A percentile compares a stretch with the other conserved stretches of the same genome.
Evolutionary conservation across 2,888 invertebrate genomes (phyloP).

Genomic region (Incurvaria masculella): DNA sequence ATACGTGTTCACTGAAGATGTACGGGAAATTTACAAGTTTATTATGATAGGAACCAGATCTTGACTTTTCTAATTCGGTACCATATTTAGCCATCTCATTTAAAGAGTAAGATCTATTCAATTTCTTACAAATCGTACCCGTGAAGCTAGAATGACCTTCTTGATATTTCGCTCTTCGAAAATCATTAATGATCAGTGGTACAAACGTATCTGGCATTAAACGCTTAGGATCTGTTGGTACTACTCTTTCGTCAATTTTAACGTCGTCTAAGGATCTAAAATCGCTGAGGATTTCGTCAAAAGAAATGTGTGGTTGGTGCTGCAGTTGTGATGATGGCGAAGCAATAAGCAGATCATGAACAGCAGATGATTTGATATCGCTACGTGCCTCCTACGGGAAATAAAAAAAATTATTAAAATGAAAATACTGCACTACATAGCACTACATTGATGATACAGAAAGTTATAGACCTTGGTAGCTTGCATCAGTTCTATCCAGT

Average conservation of each 20-base stretch:
- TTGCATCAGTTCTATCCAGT: slow-evolving; percentile 92
- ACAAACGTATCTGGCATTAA: not conserved
- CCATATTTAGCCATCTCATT: slow-evolving; percentile 32
- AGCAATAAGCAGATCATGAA: not conserved
- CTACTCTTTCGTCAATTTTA: slow-evolving; percentile 15
- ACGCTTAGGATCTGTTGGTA: not conserved
- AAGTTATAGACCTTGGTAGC: slow-evolving; percentile 70
- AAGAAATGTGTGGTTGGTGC: slow-evolving; percentile 17
- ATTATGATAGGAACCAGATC: slow-evolving; percentile 19
- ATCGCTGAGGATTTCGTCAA: slow-evolving; percentile 32
- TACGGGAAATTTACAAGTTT: slow-evolving; percentile 24
- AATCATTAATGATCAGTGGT: slow-evolving; percentile 31
- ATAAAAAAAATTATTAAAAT: not conserved
- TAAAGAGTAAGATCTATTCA: slow-evolving; percentile 31
- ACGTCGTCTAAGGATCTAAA: slow-evolving; percentile 33
- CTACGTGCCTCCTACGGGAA: not conserved
- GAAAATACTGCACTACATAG: not conserved
- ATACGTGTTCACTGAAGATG: slow-evolving; percentile 37
- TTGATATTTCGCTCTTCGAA: slow-evolving; percentile 30
- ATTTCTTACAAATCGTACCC: slow-evolving; percentile 23
- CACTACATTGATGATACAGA: not conserved
- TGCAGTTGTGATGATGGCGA: not conserved
- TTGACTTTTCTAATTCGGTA: slow-evolving; percentile 22
- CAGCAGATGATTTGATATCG: not conserved
- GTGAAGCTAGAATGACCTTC: slow-evolving; percentile 24